Conservation (phyloP, 92 coral and sea anemone species). For the Virgularia gustaviana region DNA sequence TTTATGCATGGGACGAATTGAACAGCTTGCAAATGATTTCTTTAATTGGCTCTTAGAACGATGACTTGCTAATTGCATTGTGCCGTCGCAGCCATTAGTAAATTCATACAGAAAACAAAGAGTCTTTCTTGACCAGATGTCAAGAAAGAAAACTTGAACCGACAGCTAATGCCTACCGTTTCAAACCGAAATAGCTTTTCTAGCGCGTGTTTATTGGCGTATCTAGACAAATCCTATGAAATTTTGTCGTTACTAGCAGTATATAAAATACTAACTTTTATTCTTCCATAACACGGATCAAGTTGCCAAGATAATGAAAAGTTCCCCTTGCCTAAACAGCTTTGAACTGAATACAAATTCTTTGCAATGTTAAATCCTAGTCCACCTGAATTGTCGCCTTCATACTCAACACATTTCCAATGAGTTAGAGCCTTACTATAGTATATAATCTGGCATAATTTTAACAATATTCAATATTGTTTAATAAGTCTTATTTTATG, state of each 20-base stretch:
- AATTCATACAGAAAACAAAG: constrained; percentile 38
- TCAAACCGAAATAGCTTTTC: constrained; percentile 1
- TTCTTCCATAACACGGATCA: no score
- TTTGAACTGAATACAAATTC: no score
- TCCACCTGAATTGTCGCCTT: no score
- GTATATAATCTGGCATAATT: no score
- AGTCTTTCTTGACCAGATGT: constrained; percentile 37
- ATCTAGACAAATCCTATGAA: constrained; percentile 1
- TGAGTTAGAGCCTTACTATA: no score
- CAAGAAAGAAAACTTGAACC: constrained; percentile 5
- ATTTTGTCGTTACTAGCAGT: neutral
- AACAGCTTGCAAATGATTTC: constrained; percentile 39
- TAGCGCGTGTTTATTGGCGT: constrained; percentile 17
- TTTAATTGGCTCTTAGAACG: constrained; percentile 99
- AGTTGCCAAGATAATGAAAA: no score
- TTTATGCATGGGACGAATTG: constrained; percentile 41
- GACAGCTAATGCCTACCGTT: constrained; percentile 28
- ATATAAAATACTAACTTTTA: neutral
- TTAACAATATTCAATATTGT: no score
- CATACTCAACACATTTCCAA: no score
- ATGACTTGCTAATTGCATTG: constrained; percentile 98
- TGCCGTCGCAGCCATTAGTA: constrained; percentile 48
- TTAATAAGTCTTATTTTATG: no score
- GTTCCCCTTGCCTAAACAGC: no score
- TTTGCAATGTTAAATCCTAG: no score